Percentiles rank a stretch among this genome's conserved stretches.
Evolutionary conservation across 2,113 vertebrate species (phyloP).

Genomic region (Rissa tridactyla): DNA sequence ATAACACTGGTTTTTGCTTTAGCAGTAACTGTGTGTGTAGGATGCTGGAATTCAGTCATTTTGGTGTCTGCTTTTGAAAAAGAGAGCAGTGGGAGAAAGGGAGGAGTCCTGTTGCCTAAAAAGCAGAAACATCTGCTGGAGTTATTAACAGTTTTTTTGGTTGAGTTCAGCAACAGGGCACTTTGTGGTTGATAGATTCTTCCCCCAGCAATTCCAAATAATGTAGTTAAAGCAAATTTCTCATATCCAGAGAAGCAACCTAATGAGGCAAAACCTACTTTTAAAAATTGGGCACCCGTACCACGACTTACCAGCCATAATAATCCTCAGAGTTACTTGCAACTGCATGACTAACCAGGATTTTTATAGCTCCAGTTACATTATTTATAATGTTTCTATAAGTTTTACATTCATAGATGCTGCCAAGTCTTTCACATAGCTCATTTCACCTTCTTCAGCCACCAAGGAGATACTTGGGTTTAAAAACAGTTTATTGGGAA

Average conservation of each 20-base stretch:
- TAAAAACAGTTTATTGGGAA: constrained; percentile 15
- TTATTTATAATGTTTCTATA: constrained; percentile 12
- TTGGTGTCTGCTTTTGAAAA: constrained; percentile 47
- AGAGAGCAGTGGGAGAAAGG: background rate
- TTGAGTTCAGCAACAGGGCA: constrained; percentile 71
- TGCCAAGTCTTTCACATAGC: background rate
- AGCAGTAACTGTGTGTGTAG: background rate
- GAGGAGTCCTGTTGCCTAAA: constrained; percentile 55
- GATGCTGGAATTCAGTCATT: constrained; percentile 35
- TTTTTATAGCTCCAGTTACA: background rate
- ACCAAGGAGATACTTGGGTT: background rate
- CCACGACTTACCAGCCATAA: background rate
- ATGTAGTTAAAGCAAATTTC: constrained; percentile 68
- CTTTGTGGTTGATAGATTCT: constrained; percentile 64
- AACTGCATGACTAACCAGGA: background rate
- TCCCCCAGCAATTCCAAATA: constrained; percentile 68
- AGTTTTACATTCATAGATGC: background rate
- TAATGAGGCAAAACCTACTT: constrained; percentile 64
- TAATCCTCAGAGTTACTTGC: background rate
- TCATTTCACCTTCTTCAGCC: background rate
- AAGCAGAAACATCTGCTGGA: constrained; percentile 71
- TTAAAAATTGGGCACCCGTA: constrained; percentile 42
- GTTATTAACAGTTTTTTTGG: constrained; percentile 73
- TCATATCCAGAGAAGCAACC: constrained; percentile 54
- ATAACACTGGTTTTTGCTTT: background rate